These are phyloP conservation scores for Zoanthus sociatus DNA, from an alignment of 92 coral and sea anemone species.

Conservation along the genomic window DNA sequence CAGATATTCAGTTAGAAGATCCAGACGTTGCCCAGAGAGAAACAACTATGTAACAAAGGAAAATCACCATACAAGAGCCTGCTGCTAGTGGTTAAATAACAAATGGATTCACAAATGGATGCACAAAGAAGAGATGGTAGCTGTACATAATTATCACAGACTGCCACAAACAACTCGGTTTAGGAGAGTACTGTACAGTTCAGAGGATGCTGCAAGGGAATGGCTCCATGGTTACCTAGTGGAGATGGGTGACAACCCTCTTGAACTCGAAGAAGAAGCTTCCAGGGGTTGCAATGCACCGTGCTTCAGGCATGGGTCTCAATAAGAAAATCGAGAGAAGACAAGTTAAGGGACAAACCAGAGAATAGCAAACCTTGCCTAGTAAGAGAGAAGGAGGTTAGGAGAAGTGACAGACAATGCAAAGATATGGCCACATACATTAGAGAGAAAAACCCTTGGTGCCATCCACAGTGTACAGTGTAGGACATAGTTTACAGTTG, in stretches of 20 bases:
- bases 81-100: too few species aligned
- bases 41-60: slow-evolving; percentile 17
- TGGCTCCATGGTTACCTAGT: not conserved
- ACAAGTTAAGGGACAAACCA: not conserved
- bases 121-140: not conserved
- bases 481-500: slow-evolving; percentile 8
- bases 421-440: slow-evolving; percentile 34
- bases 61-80: too few species aligned
- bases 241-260: too few species aligned
- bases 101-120: not conserved
- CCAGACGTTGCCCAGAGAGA: slow-evolving; percentile 30
- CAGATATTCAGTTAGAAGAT: slow-evolving; percentile 49
- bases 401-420: slow-evolving; percentile 53
- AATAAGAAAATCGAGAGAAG: not conserved
- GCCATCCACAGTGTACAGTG: not conserved
- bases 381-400: slow-evolving; percentile 2
- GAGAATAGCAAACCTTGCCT: too few species aligned
- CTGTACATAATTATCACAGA: not conserved
- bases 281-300: not conserved
- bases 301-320: not conserved
- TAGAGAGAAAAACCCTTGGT: not conserved
- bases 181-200: not conserved
- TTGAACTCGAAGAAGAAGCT: too few species aligned
- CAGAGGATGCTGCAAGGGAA: not conserved
- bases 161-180: too few species aligned